A percentile compares a stretch with the other conserved stretches of the same genome.
These are phyloP conservation scores for Manis crassicaudata DNA, from an alignment of 2,797 vertebrate genomes.

Conservation along the genomic window DNA sequence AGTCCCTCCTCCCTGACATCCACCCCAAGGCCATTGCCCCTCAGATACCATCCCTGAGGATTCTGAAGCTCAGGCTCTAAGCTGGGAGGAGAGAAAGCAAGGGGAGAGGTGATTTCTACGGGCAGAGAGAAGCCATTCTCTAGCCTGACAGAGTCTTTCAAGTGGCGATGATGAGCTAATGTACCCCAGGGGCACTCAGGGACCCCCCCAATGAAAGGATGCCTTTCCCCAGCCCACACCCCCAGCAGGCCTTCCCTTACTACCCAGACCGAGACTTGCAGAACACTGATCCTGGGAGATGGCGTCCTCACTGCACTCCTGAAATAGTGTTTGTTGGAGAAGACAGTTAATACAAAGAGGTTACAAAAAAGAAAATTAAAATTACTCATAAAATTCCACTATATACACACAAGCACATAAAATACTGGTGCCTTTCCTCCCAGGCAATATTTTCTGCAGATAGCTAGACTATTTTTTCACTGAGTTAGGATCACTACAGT, in stretches of 20 bases:
- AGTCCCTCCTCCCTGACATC: background rate
- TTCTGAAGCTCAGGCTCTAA: background rate
- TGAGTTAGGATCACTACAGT: background rate
- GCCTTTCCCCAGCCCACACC: background rate
- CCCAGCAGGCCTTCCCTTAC: background rate
- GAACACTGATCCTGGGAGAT: background rate
- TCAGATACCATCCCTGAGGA: background rate
- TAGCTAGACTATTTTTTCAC: background rate
- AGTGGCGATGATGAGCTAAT: background rate
- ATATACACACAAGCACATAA: background rate
- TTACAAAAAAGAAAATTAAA: background rate
- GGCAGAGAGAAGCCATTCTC: background rate
- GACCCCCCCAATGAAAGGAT: background rate
- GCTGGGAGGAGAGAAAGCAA: background rate
- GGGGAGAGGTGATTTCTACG: background rate
- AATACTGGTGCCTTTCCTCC: background rate
- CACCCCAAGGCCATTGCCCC: background rate
- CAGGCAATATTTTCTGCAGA: background rate
- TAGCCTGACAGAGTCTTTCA: background rate
- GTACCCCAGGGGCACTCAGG: rapidly evolving
- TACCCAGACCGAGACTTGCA: background rate
- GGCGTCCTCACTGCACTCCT: background rate
- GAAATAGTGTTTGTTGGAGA: background rate
- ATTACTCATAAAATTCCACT: background rate
- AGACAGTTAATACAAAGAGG: background rate